phyloP scores from a whole-genome alignment of 2,888 invertebrate species.

The Epinotia bilunana region DNA sequence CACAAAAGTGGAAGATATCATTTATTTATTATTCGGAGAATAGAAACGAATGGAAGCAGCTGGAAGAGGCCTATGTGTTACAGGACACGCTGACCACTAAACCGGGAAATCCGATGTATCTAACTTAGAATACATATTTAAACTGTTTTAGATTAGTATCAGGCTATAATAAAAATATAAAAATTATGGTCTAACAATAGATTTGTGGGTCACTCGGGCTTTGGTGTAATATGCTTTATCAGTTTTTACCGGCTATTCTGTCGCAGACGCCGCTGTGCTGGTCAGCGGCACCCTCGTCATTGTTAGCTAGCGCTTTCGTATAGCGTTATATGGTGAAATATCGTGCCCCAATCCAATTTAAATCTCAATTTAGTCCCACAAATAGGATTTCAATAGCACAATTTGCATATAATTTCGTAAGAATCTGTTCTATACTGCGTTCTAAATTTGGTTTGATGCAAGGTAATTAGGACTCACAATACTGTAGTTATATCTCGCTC shows the following conservation, averaged over 20 bases:
- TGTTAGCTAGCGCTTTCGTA: conserved; percentile 18
- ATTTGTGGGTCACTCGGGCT: conserved; percentile 1
- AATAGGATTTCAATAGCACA: conserved; percentile 10
- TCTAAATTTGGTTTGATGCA: not conserved
- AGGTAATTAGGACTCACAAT: not conserved
- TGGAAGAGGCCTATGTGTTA: too few relatives aligned
- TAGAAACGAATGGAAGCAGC: too few relatives aligned
- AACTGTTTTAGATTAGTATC: too few relatives aligned
- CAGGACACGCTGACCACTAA: too few relatives aligned
- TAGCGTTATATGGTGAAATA: conserved; percentile 19
- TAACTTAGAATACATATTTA: too few relatives aligned
- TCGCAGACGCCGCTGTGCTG: not conserved
- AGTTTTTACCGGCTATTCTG: not conserved
- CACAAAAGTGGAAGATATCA: too few relatives aligned
- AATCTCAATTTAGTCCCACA: conserved; percentile 8
- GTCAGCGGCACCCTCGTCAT: conserved; percentile 29
- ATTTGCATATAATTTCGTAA: conserved; percentile 14
- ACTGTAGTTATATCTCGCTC: not conserved
- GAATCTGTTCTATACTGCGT: not conserved
- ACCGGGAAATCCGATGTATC: too few relatives aligned
- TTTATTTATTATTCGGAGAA: too few relatives aligned
- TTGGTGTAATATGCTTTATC: not conserved
- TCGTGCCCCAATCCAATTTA: conserved; percentile 13
- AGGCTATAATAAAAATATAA: not conserved
- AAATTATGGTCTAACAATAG: not conserved